Conservation (phyloP, 1,140 invertebrate genomes). For the Penaeus indicus region DNA sequence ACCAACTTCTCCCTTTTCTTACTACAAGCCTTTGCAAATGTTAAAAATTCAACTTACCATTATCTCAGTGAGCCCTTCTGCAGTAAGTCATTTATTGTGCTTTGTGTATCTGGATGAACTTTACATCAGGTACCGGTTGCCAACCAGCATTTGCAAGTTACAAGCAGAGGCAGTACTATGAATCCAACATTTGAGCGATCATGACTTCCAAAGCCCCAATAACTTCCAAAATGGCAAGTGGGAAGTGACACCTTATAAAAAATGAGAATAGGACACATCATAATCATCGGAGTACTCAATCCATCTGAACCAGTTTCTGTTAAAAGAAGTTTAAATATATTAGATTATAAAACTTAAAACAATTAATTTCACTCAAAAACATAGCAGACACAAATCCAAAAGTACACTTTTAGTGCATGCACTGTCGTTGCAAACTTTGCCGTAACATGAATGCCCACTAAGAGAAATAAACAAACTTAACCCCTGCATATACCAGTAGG, state of each 20-base stretch:
- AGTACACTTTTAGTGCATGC: background rate
- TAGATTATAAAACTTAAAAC: slow-evolving; percentile 9
- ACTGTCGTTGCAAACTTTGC: background rate
- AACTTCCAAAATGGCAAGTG: no score
- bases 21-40: no score
- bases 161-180: no score
- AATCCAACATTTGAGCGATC: slow-evolving; percentile 12
- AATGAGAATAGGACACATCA: no score
- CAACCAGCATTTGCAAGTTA: no score
- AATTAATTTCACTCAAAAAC: no score
- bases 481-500: slow-evolving; percentile 70
- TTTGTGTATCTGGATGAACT: slow-evolving; percentile 76
- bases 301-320: no score
- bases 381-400: background rate
- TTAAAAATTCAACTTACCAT: slow-evolving; percentile 74
- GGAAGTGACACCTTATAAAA: no score
- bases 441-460: slow-evolving; percentile 56
- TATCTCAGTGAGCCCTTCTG: slow-evolving; percentile 77
- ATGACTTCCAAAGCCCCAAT: no score
- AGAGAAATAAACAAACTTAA: slow-evolving; percentile 62
- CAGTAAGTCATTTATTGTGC: slow-evolving; percentile 76
- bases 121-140: slow-evolving; percentile 75
- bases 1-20: no score
- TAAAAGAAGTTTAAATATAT: slow-evolving; percentile 43
- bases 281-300: slow-evolving; percentile 66